phyloP scores from a whole-genome alignment of 2,888 invertebrate genomes.

The Ectemnius cavifrons region DNA sequence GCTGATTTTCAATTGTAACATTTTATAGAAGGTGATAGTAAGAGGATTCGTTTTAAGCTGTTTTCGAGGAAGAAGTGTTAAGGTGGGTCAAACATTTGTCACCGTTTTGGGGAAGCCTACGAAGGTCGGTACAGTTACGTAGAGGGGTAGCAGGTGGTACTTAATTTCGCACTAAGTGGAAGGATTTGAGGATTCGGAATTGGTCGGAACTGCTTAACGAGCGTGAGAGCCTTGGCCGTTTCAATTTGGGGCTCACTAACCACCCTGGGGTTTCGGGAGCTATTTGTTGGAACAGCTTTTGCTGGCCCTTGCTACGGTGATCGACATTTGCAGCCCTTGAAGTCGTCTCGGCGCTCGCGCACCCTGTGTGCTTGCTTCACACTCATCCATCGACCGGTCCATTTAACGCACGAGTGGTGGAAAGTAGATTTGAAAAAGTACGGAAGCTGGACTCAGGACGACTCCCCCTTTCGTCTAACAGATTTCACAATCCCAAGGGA shows the following conservation, averaged over 20 bases:
- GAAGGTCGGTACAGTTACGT: constrained; percentile 22
- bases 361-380: too few relatives aligned
- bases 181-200: constrained; percentile 43
- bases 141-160: constrained; percentile 37
- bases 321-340: too few relatives aligned
- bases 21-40: neutral
- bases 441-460: too few relatives aligned
- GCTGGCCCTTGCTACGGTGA: too few relatives aligned
- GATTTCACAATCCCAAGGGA: too few relatives aligned
- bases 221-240: constrained; percentile 31
- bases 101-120: constrained; percentile 17
- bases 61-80: constrained; percentile 23
- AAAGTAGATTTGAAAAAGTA: too few relatives aligned
- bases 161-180: constrained; percentile 43
- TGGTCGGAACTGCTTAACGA: constrained; percentile 21
- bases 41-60: constrained; percentile 18
- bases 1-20: too few relatives aligned
- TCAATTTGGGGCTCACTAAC: constrained; percentile 13
- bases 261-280: neutral
- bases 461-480: too few relatives aligned
- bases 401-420: too few relatives aligned
- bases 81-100: constrained; percentile 46
- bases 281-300: constrained; percentile 2
- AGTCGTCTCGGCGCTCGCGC: too few relatives aligned
- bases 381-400: too few relatives aligned